Evolutionary conservation across 2,888 invertebrate genomes (phyloP), one percentile per base, ranked within the genome.

Genomic region (Tanytarsus gracilentus): DNA sequence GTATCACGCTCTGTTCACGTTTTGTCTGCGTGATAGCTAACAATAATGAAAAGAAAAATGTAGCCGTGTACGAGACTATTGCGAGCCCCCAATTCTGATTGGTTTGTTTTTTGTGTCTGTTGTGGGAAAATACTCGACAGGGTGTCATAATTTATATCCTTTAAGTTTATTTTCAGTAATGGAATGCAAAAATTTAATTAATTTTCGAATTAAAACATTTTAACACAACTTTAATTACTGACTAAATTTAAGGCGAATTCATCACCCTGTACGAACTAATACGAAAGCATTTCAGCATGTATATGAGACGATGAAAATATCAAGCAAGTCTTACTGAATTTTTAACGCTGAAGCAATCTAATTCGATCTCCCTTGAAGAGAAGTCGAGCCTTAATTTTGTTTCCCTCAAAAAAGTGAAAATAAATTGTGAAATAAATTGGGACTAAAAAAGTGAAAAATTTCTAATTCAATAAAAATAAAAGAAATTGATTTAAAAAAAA

Each of bases 11-110:
- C 29, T 40, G 44, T 40, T 18, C 58, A 58, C 29, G 58, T 25
- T 14, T 27, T 14, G 18, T 8, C 14, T 25, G 30, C 58, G 48
- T 58, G 58, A 58, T 58, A 56, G 14, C 11, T 18, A 23, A 40
- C 14, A 58, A 58, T 58, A 58, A 40, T 16, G 18, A 58, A 14
- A 58, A 58, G 16, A 58, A 48, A 9, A 58, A 29, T 21, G 30
- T 29, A 11, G 48, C 26, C 23, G 25, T 55, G 55, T 55, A 40
- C 16, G n/a, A 21, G 27, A 58, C 48, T n/a, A 18, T 49, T 39
- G 18, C 58, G 58, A 58, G 58, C 58, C 58, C 58, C 58, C 58
- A 58, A 48, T 58, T 58, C 21, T 48, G 26, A 58, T 58, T 58
- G 58, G 58, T 21, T 18, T 4, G n/a, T 14, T 1, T 9, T 4